Evolutionary conservation across 2,113 vertebrate species (phyloP).

Genomic region (Phyllopteryx taeniolatus): DNA sequence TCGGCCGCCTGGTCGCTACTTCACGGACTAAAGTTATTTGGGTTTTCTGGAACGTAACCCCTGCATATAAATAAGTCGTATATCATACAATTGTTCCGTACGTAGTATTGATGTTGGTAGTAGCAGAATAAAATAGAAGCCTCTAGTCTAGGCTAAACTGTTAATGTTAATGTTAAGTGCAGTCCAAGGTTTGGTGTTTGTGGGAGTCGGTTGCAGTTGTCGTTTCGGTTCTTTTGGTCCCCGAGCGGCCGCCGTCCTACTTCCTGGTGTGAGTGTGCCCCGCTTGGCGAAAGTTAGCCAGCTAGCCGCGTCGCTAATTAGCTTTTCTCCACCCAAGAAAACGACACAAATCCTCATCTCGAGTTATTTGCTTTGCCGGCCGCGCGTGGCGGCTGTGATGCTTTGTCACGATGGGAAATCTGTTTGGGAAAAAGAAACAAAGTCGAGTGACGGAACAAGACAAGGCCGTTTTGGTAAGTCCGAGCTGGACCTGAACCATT

Average conservation of each 20-base stretch:
- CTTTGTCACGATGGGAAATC: conserved; percentile 82
- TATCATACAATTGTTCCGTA: no score
- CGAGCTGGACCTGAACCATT: not conserved
- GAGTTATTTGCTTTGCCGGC: not conserved
- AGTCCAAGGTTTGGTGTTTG: no score
- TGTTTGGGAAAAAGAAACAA: conserved; percentile 87
- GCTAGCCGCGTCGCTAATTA: not conserved
- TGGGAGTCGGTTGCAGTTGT: no score
- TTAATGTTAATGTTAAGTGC: no score
- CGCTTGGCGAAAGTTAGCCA: conserved; percentile 4
- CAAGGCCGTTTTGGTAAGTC: conserved; percentile 81
- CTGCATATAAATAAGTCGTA: no score
- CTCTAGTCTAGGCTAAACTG: no score
- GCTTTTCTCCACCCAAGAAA: not conserved
- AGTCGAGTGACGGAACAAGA: conserved; percentile 90
- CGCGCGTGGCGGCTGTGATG: conserved; percentile 42
- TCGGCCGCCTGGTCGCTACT: no score
- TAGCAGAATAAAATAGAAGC: no score
- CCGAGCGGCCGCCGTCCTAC: conserved; percentile 24
- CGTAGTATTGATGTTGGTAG: no score
- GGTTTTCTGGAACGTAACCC: no score
- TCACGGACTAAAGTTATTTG: no score
- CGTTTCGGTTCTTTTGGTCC: conserved; percentile 11
- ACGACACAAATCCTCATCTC: not conserved
- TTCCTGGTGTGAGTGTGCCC: conserved; percentile 57